Evolutionary conservation across 2,113 vertebrate species (phyloP), one percentile per base, ranked within the genome.

Genomic region (Oreochromis tanganicae): DNA sequence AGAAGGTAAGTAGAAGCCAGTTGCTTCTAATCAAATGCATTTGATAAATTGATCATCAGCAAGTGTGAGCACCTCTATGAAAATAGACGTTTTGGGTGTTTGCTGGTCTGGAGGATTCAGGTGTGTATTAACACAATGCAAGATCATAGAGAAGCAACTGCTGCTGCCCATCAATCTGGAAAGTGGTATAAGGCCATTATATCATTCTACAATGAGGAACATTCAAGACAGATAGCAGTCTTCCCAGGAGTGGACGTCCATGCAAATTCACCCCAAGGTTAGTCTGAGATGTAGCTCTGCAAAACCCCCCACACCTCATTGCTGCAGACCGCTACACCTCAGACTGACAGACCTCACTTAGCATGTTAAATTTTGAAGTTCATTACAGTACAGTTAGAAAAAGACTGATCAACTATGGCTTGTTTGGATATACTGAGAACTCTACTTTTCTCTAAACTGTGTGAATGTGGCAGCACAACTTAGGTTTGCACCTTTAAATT

Each of bases 231-330:
- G 61, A 68, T 21, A 8, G 61, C 61, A 68, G 34, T 68, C 61
- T 68, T 68, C 34, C 11, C 34, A 21, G 61, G 61, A 66, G 19
- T 38, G 61, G 13, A 13, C 34, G 4, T 66, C 34, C 34, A 34
- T 66, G 19, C 34, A 66, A 38, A 38, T 66, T 66, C 19, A n/a
- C 10, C 32, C 6, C 34, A 66, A 66, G 34, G 19, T 66, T 66
- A 66, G 34, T 38, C 10, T 66, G 61, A 66, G 32, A n/a, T 66
- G 32, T 66, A 66, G 19, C 10, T 38, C 34, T 66, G 34, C 61
- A n/a, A 66, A 2, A 0, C 0, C 29, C 32, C 29, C 32, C 17
- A 63, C 16, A 61, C 5, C 9, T 34, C 29, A 61, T 34, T 61
- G 29, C 57, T 61, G 57, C 57, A 61, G 3, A 61, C 57, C 1